phyloP scores from a whole-genome alignment of 2,797 vertebrate genomes.

The Neopelma chrysocephalum region DNA sequence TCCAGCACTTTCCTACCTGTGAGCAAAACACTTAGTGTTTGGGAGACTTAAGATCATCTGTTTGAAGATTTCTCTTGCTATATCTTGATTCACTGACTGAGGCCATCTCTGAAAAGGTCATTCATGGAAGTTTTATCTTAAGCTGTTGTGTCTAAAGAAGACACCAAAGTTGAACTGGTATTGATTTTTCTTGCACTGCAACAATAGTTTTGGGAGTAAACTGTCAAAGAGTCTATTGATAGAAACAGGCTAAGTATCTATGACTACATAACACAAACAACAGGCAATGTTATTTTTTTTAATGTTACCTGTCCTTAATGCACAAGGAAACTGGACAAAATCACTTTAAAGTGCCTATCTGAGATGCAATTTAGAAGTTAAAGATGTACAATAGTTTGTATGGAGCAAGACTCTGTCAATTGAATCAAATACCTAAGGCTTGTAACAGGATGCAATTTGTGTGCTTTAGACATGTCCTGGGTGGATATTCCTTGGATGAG shows the following conservation, averaged over 20 bases:
- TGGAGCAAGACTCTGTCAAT: neutral
- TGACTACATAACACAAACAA: neutral
- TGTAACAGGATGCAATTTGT: neutral
- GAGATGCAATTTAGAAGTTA: neutral
- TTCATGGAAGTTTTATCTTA: neutral
- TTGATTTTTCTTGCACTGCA: conserved; percentile 6
- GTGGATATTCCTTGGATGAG: neutral
- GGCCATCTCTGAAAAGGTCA: neutral
- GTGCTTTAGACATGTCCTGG: neutral
- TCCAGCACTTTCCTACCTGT: neutral
- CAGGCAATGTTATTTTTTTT: neutral
- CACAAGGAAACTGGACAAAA: neutral
- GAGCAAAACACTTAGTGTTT: neutral
- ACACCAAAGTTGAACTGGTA: neutral
- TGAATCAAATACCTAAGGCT: neutral
- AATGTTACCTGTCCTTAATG: neutral
- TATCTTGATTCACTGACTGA: neutral
- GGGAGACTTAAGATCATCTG: neutral
- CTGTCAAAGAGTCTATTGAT: neutral
- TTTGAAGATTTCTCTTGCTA: neutral
- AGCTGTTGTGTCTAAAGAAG: neutral
- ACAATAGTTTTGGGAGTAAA: neutral
- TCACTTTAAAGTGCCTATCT: neutral
- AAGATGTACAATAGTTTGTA: neutral
- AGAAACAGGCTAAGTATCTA: neutral